Evolutionary conservation across 2,113 vertebrate species (phyloP).

Genomic region (Euleptes europaea): DNA sequence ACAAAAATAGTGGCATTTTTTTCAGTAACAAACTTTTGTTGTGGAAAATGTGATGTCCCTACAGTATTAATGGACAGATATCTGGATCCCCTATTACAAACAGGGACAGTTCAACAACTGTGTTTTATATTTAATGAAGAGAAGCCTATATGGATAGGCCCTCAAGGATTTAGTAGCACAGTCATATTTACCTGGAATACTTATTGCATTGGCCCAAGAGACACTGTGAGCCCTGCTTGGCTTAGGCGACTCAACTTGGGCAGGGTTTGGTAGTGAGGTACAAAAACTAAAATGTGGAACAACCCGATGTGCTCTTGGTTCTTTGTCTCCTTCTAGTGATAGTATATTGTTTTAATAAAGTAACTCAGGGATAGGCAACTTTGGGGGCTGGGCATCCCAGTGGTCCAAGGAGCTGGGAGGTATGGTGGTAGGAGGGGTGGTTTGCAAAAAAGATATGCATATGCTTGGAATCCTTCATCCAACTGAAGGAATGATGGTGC

Average conservation of each 20-base stretch:
- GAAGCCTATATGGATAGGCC: background rate
- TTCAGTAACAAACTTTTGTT: background rate
- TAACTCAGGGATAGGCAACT: background rate
- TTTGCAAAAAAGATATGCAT: too few relatives aligned
- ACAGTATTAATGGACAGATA: background rate
- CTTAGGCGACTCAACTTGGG: background rate
- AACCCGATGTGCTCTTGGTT: background rate
- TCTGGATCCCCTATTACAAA: background rate
- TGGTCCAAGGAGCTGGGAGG: too few relatives aligned
- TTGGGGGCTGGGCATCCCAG: too few relatives aligned
- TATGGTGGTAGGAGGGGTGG: too few relatives aligned
- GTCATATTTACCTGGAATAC: background rate
- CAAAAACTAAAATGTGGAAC: background rate
- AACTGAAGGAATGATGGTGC: too few relatives aligned
- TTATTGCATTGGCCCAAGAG: background rate
- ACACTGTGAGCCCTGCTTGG: background rate
- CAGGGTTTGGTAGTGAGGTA: background rate
- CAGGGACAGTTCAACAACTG: background rate
- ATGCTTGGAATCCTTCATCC: too few relatives aligned
- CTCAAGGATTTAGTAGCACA: background rate
- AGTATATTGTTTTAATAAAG: background rate
- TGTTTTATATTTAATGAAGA: too few relatives aligned
- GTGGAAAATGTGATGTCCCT: background rate
- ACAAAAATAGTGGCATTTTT: background rate
- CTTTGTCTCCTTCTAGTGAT: background rate